Conservation (phyloP, 2,888 invertebrate species). For the Mythimna albipuncta region DNA sequence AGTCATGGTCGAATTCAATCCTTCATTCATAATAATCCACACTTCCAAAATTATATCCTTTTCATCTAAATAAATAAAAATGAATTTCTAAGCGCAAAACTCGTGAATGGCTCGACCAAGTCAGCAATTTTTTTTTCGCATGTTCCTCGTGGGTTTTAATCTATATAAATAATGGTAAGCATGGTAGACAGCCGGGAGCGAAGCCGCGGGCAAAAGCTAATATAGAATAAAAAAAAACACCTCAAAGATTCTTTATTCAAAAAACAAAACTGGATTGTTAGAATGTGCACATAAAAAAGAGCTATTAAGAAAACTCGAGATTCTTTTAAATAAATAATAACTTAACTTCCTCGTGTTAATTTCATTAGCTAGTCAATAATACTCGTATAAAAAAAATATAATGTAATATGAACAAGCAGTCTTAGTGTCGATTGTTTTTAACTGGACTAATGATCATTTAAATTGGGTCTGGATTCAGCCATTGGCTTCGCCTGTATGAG, state of each 20-base stretch:
- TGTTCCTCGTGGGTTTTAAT: too few species aligned
- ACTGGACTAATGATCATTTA: conserved; percentile 2
- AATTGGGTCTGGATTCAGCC: neutral
- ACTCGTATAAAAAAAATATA: conserved; percentile 2
- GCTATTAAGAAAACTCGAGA: neutral
- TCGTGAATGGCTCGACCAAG: too few species aligned
- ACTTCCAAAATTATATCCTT: neutral
- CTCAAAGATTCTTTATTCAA: too few species aligned
- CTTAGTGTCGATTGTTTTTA: conserved; percentile 2
- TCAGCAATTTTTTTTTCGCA: too few species aligned
- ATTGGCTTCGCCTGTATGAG: too few species aligned
- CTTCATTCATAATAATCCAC: neutral
- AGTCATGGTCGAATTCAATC: neutral
- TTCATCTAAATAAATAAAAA: too few species aligned
- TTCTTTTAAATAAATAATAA: neutral
- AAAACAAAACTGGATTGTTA: neutral
- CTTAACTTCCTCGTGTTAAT: conserved; percentile 24
- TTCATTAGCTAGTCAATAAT: neutral
- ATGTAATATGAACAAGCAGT: neutral
- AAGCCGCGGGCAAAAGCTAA: too few species aligned
- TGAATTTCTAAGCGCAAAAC: too few species aligned
- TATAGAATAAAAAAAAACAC: too few species aligned
- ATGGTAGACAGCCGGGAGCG: too few species aligned
- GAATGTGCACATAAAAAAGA: neutral
- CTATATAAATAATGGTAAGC: too few species aligned